Evolutionary conservation across 2,797 vertebrate species (phyloP).

Genomic region (Botia almorhae): DNA sequence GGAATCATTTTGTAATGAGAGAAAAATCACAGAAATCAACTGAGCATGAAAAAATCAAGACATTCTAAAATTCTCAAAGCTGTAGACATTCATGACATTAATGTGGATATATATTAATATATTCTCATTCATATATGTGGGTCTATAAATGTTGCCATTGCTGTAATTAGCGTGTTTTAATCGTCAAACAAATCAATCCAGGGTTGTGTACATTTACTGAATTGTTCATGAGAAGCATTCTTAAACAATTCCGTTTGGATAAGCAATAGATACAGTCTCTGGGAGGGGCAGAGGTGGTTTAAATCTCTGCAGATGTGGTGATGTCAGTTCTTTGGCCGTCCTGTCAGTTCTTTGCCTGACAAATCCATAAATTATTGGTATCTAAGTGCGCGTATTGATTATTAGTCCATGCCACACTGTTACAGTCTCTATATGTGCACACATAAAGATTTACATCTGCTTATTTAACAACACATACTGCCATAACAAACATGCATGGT

Average conservation of each 20-base stretch:
- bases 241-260: neutral
- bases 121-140: no score
- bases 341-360: slow-evolving; percentile 59
- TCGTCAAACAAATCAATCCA: neutral
- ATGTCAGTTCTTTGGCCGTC: slow-evolving; percentile 54
- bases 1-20: neutral
- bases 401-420: neutral
- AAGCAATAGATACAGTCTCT: neutral
- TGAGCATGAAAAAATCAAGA: no score
- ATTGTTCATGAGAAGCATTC: neutral
- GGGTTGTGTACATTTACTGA: neutral
- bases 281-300: slow-evolving; percentile 61
- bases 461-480: neutral
- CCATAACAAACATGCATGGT: neutral
- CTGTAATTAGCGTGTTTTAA: neutral
- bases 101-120: no score
- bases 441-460: neutral
- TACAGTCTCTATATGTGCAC: neutral
- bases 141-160: neutral
- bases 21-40: neutral
- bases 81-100: neutral
- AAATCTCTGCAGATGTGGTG: slow-evolving; percentile 30
- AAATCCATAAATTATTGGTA: neutral
- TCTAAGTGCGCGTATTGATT: slow-evolving; percentile 21
- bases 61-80: neutral